Evolutionary conservation across 2,797 vertebrate genomes (phyloP), one percentile per base, ranked within the genome.

Genomic region (Lateolabrax maculatus): DNA sequence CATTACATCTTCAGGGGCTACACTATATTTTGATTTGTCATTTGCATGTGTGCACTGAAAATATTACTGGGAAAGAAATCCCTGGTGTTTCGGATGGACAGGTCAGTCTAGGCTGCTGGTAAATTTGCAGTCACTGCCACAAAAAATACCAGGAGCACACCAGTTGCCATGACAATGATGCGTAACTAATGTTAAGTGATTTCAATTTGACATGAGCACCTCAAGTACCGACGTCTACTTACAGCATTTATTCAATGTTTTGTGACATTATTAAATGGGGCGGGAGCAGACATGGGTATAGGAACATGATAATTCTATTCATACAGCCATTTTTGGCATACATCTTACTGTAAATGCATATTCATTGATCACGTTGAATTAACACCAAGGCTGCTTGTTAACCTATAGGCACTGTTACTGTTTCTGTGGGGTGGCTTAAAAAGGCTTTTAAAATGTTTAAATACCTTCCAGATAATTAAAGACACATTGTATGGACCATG

Each of bases 301-400:
- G 13, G 6, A 31, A 18, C 36, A 52, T 60, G 19, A 58, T 43
- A 34, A 13, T 34, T 44, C 2, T 53, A 31, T 25, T 52, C 6
- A 67, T 46, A 7, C 21, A 12, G 10, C 23, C 1, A 29, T 71
- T 68, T 60, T 34, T 37, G n/a, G 39, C 39, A 49, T 25, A 15
- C 15, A 11, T 62, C 8, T 44, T 44, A 6, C 34, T 57, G 63
- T n/a, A 12, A 66, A 41, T n/a, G 21, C 13, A 4, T 39, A 36
- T 37, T 67, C 43, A 39, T 41, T 5, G 3, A 21, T 62, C 43
- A 34, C 8, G 41, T 0, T 39, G 7, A 80, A 29, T 46, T 41
- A 41, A 57, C 25, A 39, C n/a, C 15, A 52, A 52, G 19, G 69
- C 51, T 68, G 56, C 62, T 62, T 52, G 72, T 60, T 58, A 53